Percentiles rank a stretch among this genome's conserved stretches.
phyloP scores from a whole-genome alignment of 1,140 invertebrate species.

The Pachypeltis micranthus region DNA sequence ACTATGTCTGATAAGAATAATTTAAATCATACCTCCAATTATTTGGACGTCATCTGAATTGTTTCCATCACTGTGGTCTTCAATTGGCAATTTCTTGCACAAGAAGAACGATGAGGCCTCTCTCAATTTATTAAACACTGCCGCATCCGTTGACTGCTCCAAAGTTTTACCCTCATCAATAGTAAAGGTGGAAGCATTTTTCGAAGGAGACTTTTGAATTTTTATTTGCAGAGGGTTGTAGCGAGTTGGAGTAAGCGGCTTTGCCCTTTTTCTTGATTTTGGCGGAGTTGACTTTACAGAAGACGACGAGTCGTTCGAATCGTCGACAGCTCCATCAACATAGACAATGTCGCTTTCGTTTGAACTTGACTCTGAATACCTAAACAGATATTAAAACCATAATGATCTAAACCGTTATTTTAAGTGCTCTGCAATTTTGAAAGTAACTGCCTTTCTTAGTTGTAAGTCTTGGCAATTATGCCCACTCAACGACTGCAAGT shows the following conservation, averaged over 20 bases:
- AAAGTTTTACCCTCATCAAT: no score
- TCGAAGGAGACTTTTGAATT: constrained; percentile 18
- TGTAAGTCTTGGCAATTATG: not conserved
- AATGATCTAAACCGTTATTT: not conserved
- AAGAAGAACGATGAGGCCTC: no score
- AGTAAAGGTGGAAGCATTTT: not conserved
- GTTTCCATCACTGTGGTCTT: no score
- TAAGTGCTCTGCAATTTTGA: not conserved
- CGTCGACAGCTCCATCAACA: constrained; percentile 16
- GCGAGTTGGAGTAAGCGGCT: constrained; percentile 7
- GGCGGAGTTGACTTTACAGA: not conserved
- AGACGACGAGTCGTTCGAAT: not conserved
- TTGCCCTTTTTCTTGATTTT: not conserved
- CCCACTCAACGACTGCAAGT: no score
- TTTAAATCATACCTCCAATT: no score
- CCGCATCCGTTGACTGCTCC: no score
- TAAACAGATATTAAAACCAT: not conserved
- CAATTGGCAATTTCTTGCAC: no score
- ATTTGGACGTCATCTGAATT: no score
- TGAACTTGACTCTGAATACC: not conserved
- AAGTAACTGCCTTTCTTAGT: not conserved
- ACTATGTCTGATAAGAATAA: no score
- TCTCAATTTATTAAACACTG: no score
- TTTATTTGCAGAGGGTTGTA: constrained; percentile 19
- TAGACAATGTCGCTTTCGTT: not conserved